Conservation (phyloP, 2,797 vertebrate genomes). For the Eptatretus atami region DNA sequence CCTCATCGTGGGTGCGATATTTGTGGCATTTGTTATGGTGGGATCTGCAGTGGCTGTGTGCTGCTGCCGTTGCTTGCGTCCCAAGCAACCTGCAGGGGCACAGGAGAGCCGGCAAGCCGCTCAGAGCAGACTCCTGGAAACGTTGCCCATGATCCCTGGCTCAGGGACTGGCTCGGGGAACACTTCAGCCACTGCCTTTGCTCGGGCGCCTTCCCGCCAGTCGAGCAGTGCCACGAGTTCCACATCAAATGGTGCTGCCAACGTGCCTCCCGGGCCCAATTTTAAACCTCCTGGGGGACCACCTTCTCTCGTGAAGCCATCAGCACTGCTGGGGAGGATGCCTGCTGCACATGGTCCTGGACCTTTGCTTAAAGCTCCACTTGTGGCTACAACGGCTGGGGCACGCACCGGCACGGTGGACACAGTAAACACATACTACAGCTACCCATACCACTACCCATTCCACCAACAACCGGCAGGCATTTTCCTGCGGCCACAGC, state of each 20-base stretch:
- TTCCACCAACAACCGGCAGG: constrained; percentile 4
- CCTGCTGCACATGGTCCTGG: too few relatives aligned
- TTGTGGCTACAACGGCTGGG: not conserved
- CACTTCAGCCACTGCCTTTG: constrained; percentile 25
- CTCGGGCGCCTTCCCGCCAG: constrained; percentile 68
- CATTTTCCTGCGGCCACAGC: constrained; percentile 5
- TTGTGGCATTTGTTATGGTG: constrained; percentile 73
- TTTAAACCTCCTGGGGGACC: not conserved
- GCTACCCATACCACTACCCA: constrained; percentile 4
- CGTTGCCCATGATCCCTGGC: constrained; percentile 87
- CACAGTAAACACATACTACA: constrained; percentile 4
- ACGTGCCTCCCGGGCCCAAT: not conserved
- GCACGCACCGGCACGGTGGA: not conserved
- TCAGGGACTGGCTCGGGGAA: constrained; percentile 10
- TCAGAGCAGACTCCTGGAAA: constrained; percentile 45
- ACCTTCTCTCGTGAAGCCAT: not conserved
- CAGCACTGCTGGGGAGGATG: not conserved
- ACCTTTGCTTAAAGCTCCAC: not conserved
- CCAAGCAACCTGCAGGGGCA: constrained; percentile 51
- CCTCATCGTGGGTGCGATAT: constrained; percentile 82
- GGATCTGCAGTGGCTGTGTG: constrained; percentile 70
- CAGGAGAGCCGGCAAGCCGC: constrained; percentile 23
- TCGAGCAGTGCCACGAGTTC: constrained; percentile 84
- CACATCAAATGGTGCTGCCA: constrained; percentile 31
- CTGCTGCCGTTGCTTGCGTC: constrained; percentile 77